A percentile compares a stretch with the other conserved stretches of the same genome.
Evolutionary conservation across 2,113 vertebrate genomes (phyloP).

Genomic region (Scytalopus superciliaris): DNA sequence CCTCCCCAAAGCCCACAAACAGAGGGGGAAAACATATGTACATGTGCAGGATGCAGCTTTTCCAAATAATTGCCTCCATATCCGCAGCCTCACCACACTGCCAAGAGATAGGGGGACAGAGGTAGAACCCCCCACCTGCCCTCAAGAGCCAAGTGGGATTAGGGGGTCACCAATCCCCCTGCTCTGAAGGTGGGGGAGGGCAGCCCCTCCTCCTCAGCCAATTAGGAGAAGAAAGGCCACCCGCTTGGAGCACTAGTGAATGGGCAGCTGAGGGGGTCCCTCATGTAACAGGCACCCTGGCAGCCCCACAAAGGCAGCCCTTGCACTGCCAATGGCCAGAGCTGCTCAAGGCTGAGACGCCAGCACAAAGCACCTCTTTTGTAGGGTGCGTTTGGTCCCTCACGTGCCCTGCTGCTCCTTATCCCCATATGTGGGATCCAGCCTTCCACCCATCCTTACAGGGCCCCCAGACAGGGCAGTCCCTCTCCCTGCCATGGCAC

Average conservation of each 20-base stretch:
- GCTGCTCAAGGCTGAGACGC: rapidly evolving
- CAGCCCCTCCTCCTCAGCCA: neutral
- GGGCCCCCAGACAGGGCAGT: neutral
- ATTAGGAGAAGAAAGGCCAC: neutral
- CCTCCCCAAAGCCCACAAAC: rapidly evolving
- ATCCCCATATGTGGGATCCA: rapidly evolving
- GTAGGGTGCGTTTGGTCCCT: neutral
- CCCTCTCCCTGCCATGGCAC: neutral
- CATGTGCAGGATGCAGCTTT: neutral
- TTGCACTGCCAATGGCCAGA: rapidly evolving
- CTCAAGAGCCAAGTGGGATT: neutral
- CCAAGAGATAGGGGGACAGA: neutral
- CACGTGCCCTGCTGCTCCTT: rapidly evolving
- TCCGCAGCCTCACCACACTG: rapidly evolving
- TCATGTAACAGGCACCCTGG: neutral
- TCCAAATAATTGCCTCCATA: neutral
- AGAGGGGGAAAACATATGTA: neutral
- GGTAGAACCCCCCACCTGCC: neutral
- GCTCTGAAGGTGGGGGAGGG: neutral
- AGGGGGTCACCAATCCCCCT: rapidly evolving
- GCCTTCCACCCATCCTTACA: neutral
- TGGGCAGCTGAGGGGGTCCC: neutral
- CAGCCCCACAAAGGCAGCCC: slow-evolving; percentile 7
- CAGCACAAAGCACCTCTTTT: neutral
- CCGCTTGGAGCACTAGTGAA: rapidly evolving